These are phyloP conservation scores for Patella caerulea DNA, from an alignment of 2,888 invertebrate genomes.

Conservation along the genomic window DNA sequence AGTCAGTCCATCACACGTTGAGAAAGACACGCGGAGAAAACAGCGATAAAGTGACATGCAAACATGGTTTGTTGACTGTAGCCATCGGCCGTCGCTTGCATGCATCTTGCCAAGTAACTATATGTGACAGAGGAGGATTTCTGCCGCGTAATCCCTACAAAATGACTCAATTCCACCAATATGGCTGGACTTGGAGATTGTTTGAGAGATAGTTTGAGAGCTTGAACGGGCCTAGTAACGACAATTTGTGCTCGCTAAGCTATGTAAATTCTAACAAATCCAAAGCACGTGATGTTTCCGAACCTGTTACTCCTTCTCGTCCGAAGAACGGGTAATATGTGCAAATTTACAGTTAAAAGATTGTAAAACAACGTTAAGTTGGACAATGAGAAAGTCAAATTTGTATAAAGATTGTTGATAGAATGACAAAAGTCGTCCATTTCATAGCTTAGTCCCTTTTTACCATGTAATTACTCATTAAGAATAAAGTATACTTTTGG, in stretches of 20 bases:
- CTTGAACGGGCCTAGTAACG: conserved; percentile 16
- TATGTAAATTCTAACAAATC: conserved; percentile 25
- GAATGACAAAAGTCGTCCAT: conserved; percentile 20
- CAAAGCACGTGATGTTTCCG: conserved; percentile 17
- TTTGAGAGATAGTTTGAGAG: conserved; percentile 22
- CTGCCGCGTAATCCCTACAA: conserved; percentile 24
- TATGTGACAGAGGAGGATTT: conserved; percentile 28
- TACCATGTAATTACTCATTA: no score
- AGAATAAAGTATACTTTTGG: no score
- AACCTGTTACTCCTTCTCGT: conserved; percentile 19
- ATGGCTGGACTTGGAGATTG: conserved; percentile 23
- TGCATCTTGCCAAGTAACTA: conserved; percentile 28
- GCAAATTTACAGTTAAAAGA: conserved; percentile 32
- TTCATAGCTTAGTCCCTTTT: no score
- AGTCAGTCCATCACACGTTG: conserved; percentile 19
- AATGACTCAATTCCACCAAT: conserved; percentile 27
- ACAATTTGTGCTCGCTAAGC: conserved; percentile 22
- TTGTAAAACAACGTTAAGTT: conserved; percentile 29
- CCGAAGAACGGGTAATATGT: conserved; percentile 23
- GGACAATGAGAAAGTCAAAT: conserved; percentile 30
- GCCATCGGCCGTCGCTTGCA: conserved; percentile 18
- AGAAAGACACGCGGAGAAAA: conserved; percentile 24
- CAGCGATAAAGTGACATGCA: conserved; percentile 23
- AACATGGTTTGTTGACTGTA: conserved; percentile 28
- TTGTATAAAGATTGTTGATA: conserved; percentile 23